Percentiles rank a stretch among this genome's conserved stretches.
These are phyloP conservation scores for Mythimna lalbum DNA, from an alignment of 2,888 invertebrate genomes.

Conservation along the genomic window DNA sequence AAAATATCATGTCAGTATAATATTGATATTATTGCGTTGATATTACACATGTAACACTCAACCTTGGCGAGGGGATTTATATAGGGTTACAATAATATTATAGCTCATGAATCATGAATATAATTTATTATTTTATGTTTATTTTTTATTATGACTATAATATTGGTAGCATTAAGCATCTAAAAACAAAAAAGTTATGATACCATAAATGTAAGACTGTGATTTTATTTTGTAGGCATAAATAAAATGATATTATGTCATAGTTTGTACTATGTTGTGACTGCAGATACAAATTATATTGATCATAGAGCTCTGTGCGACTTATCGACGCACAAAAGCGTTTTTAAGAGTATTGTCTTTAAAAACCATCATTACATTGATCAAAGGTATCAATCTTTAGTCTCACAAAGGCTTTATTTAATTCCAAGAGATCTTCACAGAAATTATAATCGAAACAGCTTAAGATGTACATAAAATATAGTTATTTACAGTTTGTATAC, in stretches of 20 bases:
- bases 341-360: neutral
- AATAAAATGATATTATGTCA: conserved; percentile 3
- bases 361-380: conserved; percentile 10
- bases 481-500: conserved; percentile 64
- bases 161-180: conserved; percentile 14
- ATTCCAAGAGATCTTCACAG: conserved; percentile 26
- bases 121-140: conserved; percentile 39
- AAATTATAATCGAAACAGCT: conserved; percentile 51
- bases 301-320: neutral
- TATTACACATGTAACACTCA: conserved; percentile 36
- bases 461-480: conserved; percentile 62
- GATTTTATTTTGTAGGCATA: conserved; percentile 17
- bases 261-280: neutral
- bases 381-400: conserved; percentile 16
- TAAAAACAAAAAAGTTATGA: conserved; percentile 20
- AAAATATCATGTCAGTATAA: conserved; percentile 29
- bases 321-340: neutral
- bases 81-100: conserved; percentile 29
- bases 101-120: conserved; percentile 29
- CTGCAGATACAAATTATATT: neutral
- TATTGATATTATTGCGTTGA: conserved; percentile 31
- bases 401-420: conserved; percentile 15
- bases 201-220: conserved; percentile 38
- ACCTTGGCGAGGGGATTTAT: conserved; percentile 40
- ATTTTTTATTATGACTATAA: conserved; percentile 39